A percentile compares a stretch with the other conserved stretches of the same genome.
Conservation (phyloP, 2,797 vertebrate genomes). For the Fratercula arctica region DNA sequence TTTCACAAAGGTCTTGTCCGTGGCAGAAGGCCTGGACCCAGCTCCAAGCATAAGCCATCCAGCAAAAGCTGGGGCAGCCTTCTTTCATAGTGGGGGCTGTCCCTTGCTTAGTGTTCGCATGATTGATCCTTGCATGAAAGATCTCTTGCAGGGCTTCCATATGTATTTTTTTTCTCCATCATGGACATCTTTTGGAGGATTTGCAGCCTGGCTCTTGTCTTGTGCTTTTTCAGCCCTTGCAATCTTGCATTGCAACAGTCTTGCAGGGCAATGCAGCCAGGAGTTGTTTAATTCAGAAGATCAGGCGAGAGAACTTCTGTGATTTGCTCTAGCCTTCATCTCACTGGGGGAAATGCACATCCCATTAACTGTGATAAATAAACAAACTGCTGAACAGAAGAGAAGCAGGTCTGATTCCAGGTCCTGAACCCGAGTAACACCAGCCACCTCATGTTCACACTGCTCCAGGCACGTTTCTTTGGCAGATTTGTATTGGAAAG, state of each 20-base stretch:
- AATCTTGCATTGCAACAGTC: not conserved
- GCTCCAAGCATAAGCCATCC: not conserved
- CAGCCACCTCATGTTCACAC: not conserved
- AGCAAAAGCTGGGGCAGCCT: not conserved
- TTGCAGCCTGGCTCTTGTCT: not conserved
- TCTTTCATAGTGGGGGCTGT: not conserved
- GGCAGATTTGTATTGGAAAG: not conserved
- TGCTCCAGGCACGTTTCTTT: not conserved
- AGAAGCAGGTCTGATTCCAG: not conserved
- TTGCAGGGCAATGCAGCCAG: not conserved
- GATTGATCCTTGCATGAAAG: not conserved
- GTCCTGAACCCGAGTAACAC: not conserved
- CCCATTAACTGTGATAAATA: not conserved
- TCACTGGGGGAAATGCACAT: not conserved
- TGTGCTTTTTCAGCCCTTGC: not conserved
- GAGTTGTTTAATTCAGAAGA: not conserved
- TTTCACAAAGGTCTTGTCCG: not conserved
- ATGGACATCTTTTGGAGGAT: not conserved
- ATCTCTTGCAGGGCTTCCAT: not conserved
- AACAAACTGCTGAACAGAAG: not conserved
- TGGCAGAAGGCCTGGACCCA: not conserved
- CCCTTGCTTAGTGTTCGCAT: not conserved
- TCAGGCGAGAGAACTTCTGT: not conserved
- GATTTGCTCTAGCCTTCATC: not conserved
- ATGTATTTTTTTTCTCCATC: accelerated